Percentiles rank a stretch among this genome's conserved stretches.
These are phyloP conservation scores for Allolobophora icterica DNA, from an alignment of 2,888 invertebrate genomes.

Conservation along the genomic window DNA sequence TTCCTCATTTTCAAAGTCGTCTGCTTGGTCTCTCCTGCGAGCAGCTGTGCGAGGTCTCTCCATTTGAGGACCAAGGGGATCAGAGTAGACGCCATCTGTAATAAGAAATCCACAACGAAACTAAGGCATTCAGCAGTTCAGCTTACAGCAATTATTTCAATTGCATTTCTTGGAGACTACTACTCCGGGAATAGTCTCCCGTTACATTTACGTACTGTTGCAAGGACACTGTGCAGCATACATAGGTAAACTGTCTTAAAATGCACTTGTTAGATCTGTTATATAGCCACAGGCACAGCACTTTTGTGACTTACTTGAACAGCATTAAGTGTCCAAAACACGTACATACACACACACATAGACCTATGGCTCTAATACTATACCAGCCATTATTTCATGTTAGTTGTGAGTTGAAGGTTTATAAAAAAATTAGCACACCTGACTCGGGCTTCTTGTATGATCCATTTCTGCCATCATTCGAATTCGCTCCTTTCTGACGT, in stretches of 20 bases:
- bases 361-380: not conserved
- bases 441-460: conserved; percentile 51
- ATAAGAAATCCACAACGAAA: not conserved
- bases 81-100: conserved; percentile 64
- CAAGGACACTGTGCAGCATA: no score
- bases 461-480: not conserved
- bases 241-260: no score
- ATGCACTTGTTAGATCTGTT: no score
- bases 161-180: not conserved
- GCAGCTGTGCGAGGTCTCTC: conserved; percentile 67
- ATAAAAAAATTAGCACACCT: conserved; percentile 48
- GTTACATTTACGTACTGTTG: no score
- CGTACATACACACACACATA: not conserved
- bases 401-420: no score
- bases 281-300: no score
- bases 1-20: conserved; percentile 77
- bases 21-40: conserved; percentile 68
- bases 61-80: conserved; percentile 66
- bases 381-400: not conserved
- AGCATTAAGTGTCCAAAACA: not conserved
- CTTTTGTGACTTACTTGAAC: no score
- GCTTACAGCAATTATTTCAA: not conserved
- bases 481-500: not conserved
- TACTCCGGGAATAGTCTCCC: no score
- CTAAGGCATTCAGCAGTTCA: not conserved